Percentiles rank a stretch among this genome's conserved stretches.
These are phyloP conservation scores for Gibbula magus DNA, from an alignment of 2,888 invertebrate genomes.

Conservation along the genomic window DNA sequence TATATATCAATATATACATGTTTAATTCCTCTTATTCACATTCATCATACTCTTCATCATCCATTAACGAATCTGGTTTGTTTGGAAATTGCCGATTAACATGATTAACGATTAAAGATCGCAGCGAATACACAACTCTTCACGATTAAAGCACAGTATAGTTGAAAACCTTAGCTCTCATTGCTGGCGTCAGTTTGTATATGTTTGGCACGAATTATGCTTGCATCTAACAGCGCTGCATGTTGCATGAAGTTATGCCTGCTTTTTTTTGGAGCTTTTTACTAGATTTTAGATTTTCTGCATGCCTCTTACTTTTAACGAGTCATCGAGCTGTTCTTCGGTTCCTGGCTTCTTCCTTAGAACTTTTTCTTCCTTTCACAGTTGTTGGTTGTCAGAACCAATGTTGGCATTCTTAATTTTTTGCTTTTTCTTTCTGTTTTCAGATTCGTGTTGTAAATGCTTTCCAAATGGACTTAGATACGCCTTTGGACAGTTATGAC, in stretches of 20 bases:
- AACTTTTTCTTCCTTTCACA: background rate
- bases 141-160: background rate
- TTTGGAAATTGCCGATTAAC: too few relatives aligned
- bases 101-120: background rate
- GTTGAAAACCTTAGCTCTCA: constrained; percentile 4
- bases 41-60: background rate
- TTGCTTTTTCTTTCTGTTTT: constrained; percentile 64
- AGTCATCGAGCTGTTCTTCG: background rate
- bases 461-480: constrained; percentile 81
- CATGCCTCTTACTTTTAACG: constrained; percentile 3
- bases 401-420: constrained; percentile 31
- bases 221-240: background rate
- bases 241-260: constrained; percentile 18
- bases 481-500: constrained; percentile 78
- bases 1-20: background rate
- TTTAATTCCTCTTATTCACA: background rate
- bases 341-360: background rate
- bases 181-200: constrained; percentile 6
- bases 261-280: constrained; percentile 17
- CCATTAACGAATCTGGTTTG: background rate
- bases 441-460: constrained; percentile 99
- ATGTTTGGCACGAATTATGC: background rate
- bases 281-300: constrained; percentile 1
- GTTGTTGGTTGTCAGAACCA: constrained; percentile 9
- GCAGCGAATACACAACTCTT: background rate